Percentiles rank a stretch among this genome's conserved stretches.
phyloP scores from a whole-genome alignment of 2,113 vertebrate species.

The Tupaia tana region DNA sequence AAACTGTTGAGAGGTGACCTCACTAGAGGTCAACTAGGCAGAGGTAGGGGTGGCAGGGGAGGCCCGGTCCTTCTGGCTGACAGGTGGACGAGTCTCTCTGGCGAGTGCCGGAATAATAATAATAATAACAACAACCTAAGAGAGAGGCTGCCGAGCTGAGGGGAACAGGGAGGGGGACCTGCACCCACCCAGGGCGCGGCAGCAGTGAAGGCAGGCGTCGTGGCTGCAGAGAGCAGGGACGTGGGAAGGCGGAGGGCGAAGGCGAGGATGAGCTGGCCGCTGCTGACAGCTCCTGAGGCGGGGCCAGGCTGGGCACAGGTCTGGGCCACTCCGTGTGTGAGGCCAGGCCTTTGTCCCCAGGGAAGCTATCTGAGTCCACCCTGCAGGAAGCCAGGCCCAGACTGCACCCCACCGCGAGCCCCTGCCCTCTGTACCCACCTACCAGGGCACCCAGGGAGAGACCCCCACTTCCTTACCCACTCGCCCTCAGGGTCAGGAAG shows the following conservation, averaged over 20 bases:
- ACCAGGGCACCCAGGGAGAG: not conserved
- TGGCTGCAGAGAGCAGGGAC: too few relatives aligned
- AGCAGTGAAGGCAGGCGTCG: too few relatives aligned
- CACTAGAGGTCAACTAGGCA: accelerated
- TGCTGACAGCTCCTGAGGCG: not conserved
- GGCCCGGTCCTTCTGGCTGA: not conserved
- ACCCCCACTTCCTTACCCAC: not conserved
- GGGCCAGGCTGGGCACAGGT: not conserved
- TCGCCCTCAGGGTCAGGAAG: not conserved
- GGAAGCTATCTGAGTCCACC: accelerated
- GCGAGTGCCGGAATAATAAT: too few relatives aligned
- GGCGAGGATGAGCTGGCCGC: too few relatives aligned
- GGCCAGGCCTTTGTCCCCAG: not conserved
- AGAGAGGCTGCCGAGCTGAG: too few relatives aligned
- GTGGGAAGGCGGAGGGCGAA: too few relatives aligned
- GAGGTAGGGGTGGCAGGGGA: not conserved
- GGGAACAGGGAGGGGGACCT: too few relatives aligned
- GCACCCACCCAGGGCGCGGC: too few relatives aligned
- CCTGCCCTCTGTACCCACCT: not conserved
- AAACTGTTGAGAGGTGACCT: not conserved
- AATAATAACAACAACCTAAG: too few relatives aligned
- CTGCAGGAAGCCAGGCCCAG: not conserved
- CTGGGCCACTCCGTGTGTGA: not conserved
- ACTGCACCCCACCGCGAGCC: not conserved
- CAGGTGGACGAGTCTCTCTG: too few relatives aligned